phyloP scores from a whole-genome alignment of 2,888 invertebrate species.

The Xestobium rufovillosum region DNA sequence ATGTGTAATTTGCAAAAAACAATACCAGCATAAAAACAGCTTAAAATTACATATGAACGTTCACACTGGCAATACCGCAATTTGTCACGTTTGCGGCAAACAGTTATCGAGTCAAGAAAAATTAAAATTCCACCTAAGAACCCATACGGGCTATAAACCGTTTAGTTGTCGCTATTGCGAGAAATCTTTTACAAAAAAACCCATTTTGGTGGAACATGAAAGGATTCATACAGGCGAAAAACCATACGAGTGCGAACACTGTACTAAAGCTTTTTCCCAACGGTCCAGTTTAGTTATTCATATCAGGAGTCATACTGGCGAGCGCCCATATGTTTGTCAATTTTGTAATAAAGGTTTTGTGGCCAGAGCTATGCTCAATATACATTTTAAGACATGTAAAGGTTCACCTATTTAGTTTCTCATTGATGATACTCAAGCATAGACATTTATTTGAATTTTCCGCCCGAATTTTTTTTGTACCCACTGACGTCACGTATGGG shows the following conservation, averaged over 20 bases:
- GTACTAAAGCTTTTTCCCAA: conserved; percentile 56
- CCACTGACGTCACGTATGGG: too few relatives aligned
- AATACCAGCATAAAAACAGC: conserved; percentile 41
- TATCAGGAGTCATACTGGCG: conserved; percentile 56
- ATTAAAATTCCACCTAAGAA: conserved; percentile 42
- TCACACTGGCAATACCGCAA: conserved; percentile 47
- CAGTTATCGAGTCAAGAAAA: conserved; percentile 48
- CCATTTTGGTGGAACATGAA: conserved; percentile 38
- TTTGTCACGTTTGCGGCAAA: conserved; percentile 56
- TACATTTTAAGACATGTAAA: conserved; percentile 50
- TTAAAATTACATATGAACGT: conserved; percentile 42
- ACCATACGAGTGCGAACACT: conserved; percentile 49
- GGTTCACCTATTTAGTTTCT: too few relatives aligned
- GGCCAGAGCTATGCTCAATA: conserved; percentile 54
- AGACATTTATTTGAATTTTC: too few relatives aligned
- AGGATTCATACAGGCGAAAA: conserved; percentile 40
- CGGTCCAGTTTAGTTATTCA: conserved; percentile 57
- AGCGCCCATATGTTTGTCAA: conserved; percentile 52
- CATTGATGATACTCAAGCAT: too few relatives aligned
- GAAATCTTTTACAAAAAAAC: conserved; percentile 40
- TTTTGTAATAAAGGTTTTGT: conserved; percentile 56
- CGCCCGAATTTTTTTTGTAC: too few relatives aligned
- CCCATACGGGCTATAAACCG: conserved; percentile 39
- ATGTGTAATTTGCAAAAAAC: conserved; percentile 41
- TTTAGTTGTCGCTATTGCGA: conserved; percentile 38